phyloP scores from a whole-genome alignment of 2,888 invertebrate genomes.

The Heliconius aoede region DNA sequence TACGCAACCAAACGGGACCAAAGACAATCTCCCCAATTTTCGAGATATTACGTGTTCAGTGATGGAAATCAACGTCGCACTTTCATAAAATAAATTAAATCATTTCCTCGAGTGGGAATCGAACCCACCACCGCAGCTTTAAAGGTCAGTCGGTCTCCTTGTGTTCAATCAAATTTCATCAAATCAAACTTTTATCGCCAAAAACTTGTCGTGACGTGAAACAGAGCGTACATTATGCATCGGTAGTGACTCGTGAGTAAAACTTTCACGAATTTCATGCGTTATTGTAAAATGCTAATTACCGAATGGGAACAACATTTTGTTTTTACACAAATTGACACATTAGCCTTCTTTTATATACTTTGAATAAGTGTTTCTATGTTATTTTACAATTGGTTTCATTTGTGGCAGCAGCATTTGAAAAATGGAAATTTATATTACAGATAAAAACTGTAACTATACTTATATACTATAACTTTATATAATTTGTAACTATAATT shows the following conservation, averaged over 20 bases:
- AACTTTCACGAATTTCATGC: conserved; percentile 39
- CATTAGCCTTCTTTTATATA: background rate
- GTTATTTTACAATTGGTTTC: background rate
- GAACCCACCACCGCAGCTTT: background rate
- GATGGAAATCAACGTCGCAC: background rate
- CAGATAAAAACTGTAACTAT: no score
- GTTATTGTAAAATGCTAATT: conserved; percentile 36
- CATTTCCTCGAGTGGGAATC: background rate
- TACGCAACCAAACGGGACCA: no score
- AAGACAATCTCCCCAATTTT: background rate
- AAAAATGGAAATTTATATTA: no score
- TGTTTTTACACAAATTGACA: background rate
- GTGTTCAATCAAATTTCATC: no score
- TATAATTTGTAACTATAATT: no score
- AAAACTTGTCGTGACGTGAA: conserved; percentile 35
- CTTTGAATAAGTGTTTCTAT: background rate
- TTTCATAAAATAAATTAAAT: no score
- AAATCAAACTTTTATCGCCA: background rate
- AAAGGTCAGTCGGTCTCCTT: background rate
- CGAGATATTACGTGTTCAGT: background rate
- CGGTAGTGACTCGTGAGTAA: conserved; percentile 29
- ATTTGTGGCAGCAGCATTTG: no score
- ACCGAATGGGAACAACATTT: background rate
- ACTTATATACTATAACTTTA: no score
- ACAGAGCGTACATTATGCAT: conserved; percentile 31